phyloP scores from a whole-genome alignment of 1,140 invertebrate genomes.

The Drosophila sp. region DNA sequence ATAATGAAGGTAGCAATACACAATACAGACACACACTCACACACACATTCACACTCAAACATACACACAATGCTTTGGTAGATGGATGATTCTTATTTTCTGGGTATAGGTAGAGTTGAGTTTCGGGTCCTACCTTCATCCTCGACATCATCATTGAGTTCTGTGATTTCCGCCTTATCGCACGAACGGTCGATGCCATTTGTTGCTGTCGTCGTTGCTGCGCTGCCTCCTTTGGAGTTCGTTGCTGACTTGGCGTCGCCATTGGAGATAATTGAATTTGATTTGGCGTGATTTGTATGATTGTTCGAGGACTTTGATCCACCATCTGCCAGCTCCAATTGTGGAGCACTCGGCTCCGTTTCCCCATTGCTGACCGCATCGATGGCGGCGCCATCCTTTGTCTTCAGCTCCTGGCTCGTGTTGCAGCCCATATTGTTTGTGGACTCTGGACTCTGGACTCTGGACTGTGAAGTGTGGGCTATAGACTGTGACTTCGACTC shows the following conservation, averaged over 20 bases:
- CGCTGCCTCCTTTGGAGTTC: constrained; percentile 24
- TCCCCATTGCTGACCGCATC: constrained; percentile 76
- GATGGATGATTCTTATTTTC: constrained; percentile 52
- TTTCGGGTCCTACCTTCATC: constrained; percentile 73
- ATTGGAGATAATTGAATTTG: constrained; percentile 81
- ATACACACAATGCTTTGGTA: constrained; percentile 39
- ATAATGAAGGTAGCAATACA: constrained; percentile 45
- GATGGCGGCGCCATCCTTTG: constrained; percentile 74
- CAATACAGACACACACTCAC: constrained; percentile 33
- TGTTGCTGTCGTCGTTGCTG: constrained; percentile 57
- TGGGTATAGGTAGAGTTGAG: constrained; percentile 40
- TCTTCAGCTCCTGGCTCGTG: constrained; percentile 82
- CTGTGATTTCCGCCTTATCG: constrained; percentile 77
- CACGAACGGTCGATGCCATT: constrained; percentile 71
- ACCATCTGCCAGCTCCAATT: constrained; percentile 49
- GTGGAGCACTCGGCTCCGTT: constrained; percentile 64
- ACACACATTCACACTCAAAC: constrained; percentile 28
- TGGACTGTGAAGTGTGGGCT: too few species aligned
- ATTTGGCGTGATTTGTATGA: constrained; percentile 81
- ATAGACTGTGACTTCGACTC: constrained; percentile 29
- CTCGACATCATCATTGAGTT: constrained; percentile 74
- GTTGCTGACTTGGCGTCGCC: constrained; percentile 70
- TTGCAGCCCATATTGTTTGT: constrained; percentile 76
- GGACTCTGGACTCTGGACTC: too few species aligned
- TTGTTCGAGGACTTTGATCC: constrained; percentile 61